Percentiles rank a stretch among this genome's conserved stretches.
These are phyloP conservation scores for Botia kubotai DNA, from an alignment of 2,797 vertebrate genomes.

Conservation along the genomic window DNA sequence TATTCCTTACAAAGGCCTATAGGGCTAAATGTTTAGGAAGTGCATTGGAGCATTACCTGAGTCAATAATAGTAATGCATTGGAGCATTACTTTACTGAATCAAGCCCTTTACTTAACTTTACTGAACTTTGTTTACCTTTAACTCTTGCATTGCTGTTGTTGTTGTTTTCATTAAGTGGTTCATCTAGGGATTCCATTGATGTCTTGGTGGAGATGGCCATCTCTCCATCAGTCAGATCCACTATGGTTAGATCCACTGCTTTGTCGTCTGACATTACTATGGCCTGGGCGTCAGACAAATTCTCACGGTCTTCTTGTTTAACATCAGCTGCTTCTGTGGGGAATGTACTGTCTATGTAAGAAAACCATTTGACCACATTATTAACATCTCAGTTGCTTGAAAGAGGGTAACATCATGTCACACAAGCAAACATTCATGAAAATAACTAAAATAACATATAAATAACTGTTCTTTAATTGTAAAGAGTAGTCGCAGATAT, in stretches of 20 bases:
- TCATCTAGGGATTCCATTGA: constrained; percentile 61
- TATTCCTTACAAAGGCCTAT: not conserved
- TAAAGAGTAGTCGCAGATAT: not conserved
- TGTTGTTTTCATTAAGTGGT: constrained; percentile 58
- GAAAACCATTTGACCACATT: not conserved
- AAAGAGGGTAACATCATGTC: not conserved
- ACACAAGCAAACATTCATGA: not conserved
- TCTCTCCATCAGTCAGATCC: constrained; percentile 47
- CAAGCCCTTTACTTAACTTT: not conserved
- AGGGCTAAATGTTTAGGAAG: too few relatives aligned
- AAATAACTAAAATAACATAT: not conserved
- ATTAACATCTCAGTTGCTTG: not conserved
- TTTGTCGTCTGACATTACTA: constrained; percentile 23
- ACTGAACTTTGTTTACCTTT: constrained; percentile 29
- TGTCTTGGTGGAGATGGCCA: constrained; percentile 56
- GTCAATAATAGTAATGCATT: too few relatives aligned
- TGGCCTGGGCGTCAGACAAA: not conserved
- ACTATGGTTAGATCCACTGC: constrained; percentile 8
- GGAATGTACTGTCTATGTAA: not conserved
- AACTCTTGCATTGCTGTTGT: constrained; percentile 28
- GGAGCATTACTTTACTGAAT: not conserved
- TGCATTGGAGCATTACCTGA: not conserved
- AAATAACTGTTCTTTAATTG: not conserved
- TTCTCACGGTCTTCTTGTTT: constrained; percentile 23
- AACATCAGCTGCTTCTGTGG: constrained; percentile 17